phyloP scores from a whole-genome alignment of 2,888 invertebrate genomes.

The Thyatira batis region DNA sequence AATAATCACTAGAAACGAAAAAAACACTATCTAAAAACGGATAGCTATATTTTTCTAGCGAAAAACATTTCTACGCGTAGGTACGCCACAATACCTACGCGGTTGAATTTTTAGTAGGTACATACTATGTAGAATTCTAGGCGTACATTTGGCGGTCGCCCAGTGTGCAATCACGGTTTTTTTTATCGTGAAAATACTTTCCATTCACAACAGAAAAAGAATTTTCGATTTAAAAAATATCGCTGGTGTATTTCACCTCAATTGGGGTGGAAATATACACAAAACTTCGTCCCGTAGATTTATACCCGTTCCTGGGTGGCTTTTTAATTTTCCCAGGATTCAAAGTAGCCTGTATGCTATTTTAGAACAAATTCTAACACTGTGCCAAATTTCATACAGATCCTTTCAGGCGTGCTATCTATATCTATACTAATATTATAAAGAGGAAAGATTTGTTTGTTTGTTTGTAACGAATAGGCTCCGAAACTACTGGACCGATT shows the following conservation, averaged over 20 bases:
- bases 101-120: background rate
- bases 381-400: no score
- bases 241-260: background rate
- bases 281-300: no score
- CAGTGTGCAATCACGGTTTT: background rate
- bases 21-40: background rate
- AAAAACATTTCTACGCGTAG: background rate
- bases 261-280: background rate
- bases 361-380: no score
- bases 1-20: background rate
- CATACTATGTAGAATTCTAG: background rate
- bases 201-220: slow-evolving; percentile 1
- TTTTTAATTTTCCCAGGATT: no score
- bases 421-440: no score
- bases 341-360: no score
- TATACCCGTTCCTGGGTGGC: no score
- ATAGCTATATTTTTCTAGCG: background rate
- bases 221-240: background rate
- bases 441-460: no score
- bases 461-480: no score
- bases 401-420: no score
- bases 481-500: no score
- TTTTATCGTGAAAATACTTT: slow-evolving; percentile 1
- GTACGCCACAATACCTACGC: no score
- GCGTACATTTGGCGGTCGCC: slow-evolving; percentile 1